Base-by-base conservation (phyloP, 2,797 vertebrate genomes). In the Bryconaethiops microstoma region DNA sequence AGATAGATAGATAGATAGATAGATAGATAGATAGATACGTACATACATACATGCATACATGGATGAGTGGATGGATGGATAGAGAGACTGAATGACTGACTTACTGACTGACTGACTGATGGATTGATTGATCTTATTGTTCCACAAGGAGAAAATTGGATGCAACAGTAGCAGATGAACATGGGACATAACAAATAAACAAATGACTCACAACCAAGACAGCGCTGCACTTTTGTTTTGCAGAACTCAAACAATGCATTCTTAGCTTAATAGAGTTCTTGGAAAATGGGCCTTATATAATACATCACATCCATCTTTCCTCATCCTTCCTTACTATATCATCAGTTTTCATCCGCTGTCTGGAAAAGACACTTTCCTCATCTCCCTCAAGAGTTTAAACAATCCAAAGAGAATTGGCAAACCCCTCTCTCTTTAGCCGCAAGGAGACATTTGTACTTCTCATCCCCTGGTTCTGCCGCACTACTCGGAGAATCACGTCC, bases 281-380 rank as follows among this genome's bases (percentile, higher is more conserved):
- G 86, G 90, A 92, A 92, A 93, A 89, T 82, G 89, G 84, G 82
- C 86, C 86, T 93, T 93, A 92, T 90, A 90, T 92, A 92, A 93
- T 87, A 86, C 64, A 90, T 90, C 87, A 86, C 87, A 91, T 92
- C 91, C 90, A 91, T 92, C 74, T 91, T 90, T 85, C 84, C 87
- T 35, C 63, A 89, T 85, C 88, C 85, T 89, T 86, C 89, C 87
- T 87, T 90, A 90, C 92, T 90, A 90, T 88, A 91, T 94, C 92
- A 93, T 92, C 91, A 90, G 84, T 92, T 91, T 90, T 62, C 80
- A 76, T 70, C 83, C 72, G 74, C 85, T 85, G 86, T 89, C 89
- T 93, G 91, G 89, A 93, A 94, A 93, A 90, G 92, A 91, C 90
- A 90, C 87, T 90, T 91, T 90, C 89, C 89, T 90, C 83, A 86